phyloP scores from a whole-genome alignment of 2,113 vertebrate genomes.

The Scolopax mira region DNA sequence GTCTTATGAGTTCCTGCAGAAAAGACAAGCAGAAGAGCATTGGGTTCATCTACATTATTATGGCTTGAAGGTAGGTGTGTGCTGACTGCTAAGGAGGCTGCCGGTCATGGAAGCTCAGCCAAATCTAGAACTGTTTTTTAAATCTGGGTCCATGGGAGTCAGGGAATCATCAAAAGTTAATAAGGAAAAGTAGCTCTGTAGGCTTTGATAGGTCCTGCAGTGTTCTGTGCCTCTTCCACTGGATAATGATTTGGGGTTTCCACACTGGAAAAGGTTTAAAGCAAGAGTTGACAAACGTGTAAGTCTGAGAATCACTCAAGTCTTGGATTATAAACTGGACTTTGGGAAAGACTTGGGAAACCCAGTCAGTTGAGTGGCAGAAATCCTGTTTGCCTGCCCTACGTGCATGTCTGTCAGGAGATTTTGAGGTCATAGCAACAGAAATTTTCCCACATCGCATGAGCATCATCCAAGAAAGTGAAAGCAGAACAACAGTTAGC shows the following conservation, averaged over 20 bases:
- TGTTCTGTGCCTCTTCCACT: neutral
- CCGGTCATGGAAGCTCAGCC: neutral
- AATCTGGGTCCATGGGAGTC: neutral
- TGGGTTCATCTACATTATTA: slow-evolving; percentile 93
- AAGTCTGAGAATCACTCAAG: fast-evolving
- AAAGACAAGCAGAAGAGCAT: slow-evolving; percentile 95
- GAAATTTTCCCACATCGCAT: neutral
- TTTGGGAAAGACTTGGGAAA: neutral
- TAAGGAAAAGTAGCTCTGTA: neutral
- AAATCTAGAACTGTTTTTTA: neutral
- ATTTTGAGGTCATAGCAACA: neutral
- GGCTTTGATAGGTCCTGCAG: neutral
- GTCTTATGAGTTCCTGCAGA: slow-evolving; percentile 96
- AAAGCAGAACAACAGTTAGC: neutral
- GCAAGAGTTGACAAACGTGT: neutral
- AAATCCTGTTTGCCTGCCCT: neutral
- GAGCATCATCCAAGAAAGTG: neutral
- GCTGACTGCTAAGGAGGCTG: neutral
- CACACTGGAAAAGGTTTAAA: neutral
- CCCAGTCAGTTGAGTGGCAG: neutral
- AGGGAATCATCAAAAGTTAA: neutral
- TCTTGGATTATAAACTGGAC: neutral
- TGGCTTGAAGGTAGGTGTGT: slow-evolving; percentile 78
- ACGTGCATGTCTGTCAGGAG: neutral
- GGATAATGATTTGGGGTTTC: neutral